Evolutionary conservation across 2,888 invertebrate species (phyloP), one percentile per base, ranked within the genome.

Genomic region (Elaeidobius kamerunicus): DNA sequence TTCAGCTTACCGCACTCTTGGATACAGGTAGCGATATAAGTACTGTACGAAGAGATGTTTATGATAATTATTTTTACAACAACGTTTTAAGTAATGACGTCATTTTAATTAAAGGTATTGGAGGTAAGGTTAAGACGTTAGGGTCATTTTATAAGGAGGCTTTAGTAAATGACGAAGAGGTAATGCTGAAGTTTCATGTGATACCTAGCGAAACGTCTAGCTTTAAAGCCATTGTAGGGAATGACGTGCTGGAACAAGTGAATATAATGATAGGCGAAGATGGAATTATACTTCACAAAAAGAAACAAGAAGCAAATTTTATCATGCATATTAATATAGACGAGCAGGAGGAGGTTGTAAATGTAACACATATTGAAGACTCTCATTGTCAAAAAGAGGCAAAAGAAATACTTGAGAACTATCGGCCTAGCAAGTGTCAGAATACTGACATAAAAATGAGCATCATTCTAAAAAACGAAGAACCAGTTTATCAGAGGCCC

Each of bases 391-490:
- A 23, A 23, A 9, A 23, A 23, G 9, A 9, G 9, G 23, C 9
- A 23, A 23, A 23, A 23, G 23, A 23, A 7, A 72, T 71, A 68
- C 66, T 65, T 49, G 69, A 72, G 9, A 55, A 51, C 70, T n/a
- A 69, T 66, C 14, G 55, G 62, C 4, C 63, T 67, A 36, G 69
- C 61, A 1, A 59, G 23, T 6, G 5, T 23, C 4, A 23, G 9
- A 6, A 4, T 4, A 23, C 23, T 6, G 45, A 44, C 32, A 28
- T 58, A 20, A 28, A 52, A 32, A 54, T 59, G 58, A 57, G 39
- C 7, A 45, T 54, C 18, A 35, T 50, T 27, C 11, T 58, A n/a
- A 42, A 55, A 7, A 30, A 45, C 18, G 20, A 38, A 39, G 27
- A 47, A 47, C 39, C 39, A 7, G 27, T 28, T 30, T 32, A 42